A percentile compares a stretch with the other conserved stretches of the same genome.
Evolutionary conservation across 2,113 vertebrate genomes (phyloP).

Genomic region (Neogobius melanostomus): DNA sequence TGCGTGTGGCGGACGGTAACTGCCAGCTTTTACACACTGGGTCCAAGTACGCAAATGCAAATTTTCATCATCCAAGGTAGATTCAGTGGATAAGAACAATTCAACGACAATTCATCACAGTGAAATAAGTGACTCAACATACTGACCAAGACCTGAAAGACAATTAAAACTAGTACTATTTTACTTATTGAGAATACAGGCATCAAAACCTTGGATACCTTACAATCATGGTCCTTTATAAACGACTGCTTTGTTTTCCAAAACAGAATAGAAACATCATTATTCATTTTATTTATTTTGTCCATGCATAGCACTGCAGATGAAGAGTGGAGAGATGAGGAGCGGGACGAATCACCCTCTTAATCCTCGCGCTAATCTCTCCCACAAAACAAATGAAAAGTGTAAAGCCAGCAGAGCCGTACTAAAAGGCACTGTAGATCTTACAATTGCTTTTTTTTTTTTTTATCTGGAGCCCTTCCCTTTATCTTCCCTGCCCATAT

Average conservation of each 20-base stretch:
- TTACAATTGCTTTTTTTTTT: constrained; percentile 47
- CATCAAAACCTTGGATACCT: no score
- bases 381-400: constrained; percentile 76
- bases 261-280: no score
- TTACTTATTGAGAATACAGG: no score
- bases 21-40: background rate
- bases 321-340: constrained; percentile 49
- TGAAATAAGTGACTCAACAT: no score
- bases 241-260: no score
- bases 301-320: constrained; percentile 24
- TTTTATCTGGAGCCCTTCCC: constrained; percentile 15
- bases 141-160: no score
- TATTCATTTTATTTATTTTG: background rate
- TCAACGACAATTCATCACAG: no score
- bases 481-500: constrained; percentile 34
- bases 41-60: background rate
- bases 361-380: constrained; percentile 76
- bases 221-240: no score
- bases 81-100: background rate
- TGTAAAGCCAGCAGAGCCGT: constrained; percentile 70
- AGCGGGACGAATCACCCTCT: constrained; percentile 62
- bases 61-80: background rate
- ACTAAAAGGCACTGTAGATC: constrained; percentile 63
- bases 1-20: background rate
- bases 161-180: no score